Conservation (phyloP, 2,113 vertebrate genomes). For the Chinchilla lanigera region DNA sequence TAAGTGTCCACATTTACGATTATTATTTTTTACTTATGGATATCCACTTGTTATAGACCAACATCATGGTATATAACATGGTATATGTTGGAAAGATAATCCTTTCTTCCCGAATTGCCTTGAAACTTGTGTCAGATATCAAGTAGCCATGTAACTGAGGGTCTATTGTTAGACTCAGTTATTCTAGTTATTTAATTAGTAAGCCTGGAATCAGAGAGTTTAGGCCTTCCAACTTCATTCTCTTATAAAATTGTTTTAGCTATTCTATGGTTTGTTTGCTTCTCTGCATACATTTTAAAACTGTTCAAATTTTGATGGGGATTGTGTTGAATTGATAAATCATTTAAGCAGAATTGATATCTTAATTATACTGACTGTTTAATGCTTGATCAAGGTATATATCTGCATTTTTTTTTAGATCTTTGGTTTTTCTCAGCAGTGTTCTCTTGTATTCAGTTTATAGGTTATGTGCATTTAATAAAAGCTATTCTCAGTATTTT, state of each 20-base stretch:
- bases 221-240: background rate
- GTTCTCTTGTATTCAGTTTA: background rate
- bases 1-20: background rate
- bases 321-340: background rate
- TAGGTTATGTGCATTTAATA: background rate
- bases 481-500: background rate
- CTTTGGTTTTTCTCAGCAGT: background rate
- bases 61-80: too few relatives aligned
- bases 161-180: background rate
- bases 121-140: background rate
- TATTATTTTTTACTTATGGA: background rate
- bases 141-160: background rate
- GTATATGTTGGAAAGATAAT: background rate
- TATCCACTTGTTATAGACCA: background rate
- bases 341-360: background rate
- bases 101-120: background rate
- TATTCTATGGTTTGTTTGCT: background rate
- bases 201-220: background rate
- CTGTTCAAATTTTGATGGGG: background rate
- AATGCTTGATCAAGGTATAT: background rate
- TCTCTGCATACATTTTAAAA: background rate
- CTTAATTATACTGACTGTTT: background rate
- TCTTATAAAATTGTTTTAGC: background rate
- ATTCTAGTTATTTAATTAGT: background rate
- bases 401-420: background rate